Base-by-base conservation (phyloP, 2,113 vertebrate genomes). In the Andinoacara biseriatus region DNA sequence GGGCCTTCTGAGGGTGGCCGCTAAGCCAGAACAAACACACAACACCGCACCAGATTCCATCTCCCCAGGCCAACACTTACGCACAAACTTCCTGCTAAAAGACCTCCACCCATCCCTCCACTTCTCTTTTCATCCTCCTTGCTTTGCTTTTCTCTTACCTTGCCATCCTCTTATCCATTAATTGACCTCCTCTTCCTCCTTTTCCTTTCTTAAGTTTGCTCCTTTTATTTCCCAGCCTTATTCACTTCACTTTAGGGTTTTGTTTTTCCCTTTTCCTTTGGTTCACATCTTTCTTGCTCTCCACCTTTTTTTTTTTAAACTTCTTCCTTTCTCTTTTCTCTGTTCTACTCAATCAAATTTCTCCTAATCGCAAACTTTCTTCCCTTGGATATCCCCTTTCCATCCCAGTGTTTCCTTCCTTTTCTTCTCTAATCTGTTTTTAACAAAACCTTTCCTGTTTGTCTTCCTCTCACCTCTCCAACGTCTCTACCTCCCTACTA, bases 11-110 rank as follows among this genome's bases (percentile, higher is more conserved):
- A 90, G 83, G 91, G 83, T 18, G 49, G 60, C 58, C 1, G 15
- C 59, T 43, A 78, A 83, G 84, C 89, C 90, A 94, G 90, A 91
- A 85, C 87, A 93, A 94, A 93, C 89, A 93, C 90, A 78, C 56
- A 65, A 81, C 80, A 76, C 58, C 46, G 80, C 76, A 82, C 74
- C 80, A 86, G 90, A 94, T 93, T 94, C 94, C 92, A 93, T 89
- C 86, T 90, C 77, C 78, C 26, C 60, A 2, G 76, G 91, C 93
- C 93, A 93, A 93, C 65, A 74, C 82, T 93, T 91, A 83, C 74
- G 67, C 83, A 92, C 85, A 74, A 78, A 85, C 88, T 92, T 94
- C 92, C 92, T 93, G 89, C 78, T 72, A 81, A 78, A 33, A 63
- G 85, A 84, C 82, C 91, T 90, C 92, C 91, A 86, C 91, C 90